A percentile compares a stretch with the other conserved stretches of the same genome.
Conservation (phyloP, 2,888 invertebrate species). For the Oscheius sp. region DNA sequence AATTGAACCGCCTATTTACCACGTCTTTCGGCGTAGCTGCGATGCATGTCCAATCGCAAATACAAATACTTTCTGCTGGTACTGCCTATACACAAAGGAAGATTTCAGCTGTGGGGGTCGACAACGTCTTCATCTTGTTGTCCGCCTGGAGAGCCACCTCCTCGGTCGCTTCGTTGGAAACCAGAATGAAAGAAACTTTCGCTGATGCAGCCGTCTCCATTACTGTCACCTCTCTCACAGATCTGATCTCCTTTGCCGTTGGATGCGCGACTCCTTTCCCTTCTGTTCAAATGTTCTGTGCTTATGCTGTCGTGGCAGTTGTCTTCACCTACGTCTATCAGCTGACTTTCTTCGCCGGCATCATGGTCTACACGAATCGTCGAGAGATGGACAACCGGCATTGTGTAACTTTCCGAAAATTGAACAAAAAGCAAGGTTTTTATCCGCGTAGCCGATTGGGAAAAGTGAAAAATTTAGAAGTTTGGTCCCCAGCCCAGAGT, state of each 20-base stretch:
- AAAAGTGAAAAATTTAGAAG: no score
- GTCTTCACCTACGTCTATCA: slow-evolving; percentile 90
- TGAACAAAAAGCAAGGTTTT: slow-evolving; percentile 43
- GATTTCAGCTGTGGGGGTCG: slow-evolving; percentile 89
- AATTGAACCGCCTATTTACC: neutral
- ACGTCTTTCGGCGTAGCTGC: neutral
- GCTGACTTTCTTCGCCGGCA: slow-evolving; percentile 87
- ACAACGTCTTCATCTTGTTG: slow-evolving; percentile 93
- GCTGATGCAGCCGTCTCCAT: slow-evolving; percentile 94
- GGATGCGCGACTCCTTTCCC: slow-evolving; percentile 92
- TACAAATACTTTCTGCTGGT: no score
- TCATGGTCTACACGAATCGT: slow-evolving; percentile 64
- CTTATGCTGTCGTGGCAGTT: slow-evolving; percentile 90
- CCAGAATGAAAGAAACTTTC: slow-evolving; percentile 85
- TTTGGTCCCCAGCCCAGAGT: slow-evolving; percentile 12
- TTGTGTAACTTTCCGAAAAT: slow-evolving; percentile 62
- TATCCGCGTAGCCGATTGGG: no score
- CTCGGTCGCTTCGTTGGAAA: slow-evolving; percentile 76
- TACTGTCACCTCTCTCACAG: slow-evolving; percentile 90
- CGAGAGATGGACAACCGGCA: slow-evolving; percentile 59
- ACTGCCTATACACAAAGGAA: neutral
- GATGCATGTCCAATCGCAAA: slow-evolving; percentile 1
- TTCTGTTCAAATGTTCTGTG: slow-evolving; percentile 88
- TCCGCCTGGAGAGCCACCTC: slow-evolving; percentile 92
- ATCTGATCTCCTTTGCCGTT: slow-evolving; percentile 87